A percentile compares a stretch with the other conserved stretches of the same genome.
These are phyloP conservation scores for Nezara viridula DNA, from an alignment of 2,888 invertebrate genomes.

Conservation along the genomic window DNA sequence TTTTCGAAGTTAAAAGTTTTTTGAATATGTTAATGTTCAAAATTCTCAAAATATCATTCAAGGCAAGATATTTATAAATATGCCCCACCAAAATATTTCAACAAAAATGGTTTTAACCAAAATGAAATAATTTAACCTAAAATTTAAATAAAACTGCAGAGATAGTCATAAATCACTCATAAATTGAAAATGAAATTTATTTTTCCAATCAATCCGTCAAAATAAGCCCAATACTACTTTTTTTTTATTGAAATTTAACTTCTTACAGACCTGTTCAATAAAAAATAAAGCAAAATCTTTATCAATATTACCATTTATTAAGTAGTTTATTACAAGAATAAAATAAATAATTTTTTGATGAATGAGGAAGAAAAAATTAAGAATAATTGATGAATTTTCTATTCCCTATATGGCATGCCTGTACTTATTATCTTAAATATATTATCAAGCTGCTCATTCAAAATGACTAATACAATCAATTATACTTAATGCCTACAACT, in stretches of 20 bases:
- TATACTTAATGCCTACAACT: slow-evolving; percentile 23
- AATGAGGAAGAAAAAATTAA: neutral
- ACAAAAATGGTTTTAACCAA: too few species aligned
- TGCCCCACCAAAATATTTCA: neutral
- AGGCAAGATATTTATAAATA: neutral
- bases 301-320: slow-evolving; percentile 14
- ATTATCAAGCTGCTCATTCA: slow-evolving; percentile 24
- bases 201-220: neutral
- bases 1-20: neutral
- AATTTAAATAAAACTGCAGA: neutral
- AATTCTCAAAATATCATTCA: neutral
- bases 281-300: slow-evolving; percentile 7
- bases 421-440: neutral
- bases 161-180: neutral
- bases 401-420: slow-evolving; percentile 35
- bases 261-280: neutral
- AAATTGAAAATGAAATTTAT: neutral
- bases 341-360: slow-evolving; percentile 3
- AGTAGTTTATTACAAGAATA: slow-evolving; percentile 39
- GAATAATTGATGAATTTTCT: neutral
- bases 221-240: neutral
- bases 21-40: neutral
- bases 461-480: slow-evolving; percentile 26
- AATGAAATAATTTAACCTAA: neutral
- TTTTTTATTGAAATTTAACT: neutral